These are phyloP conservation scores for Bettongia penicillata DNA, from an alignment of 2,113 vertebrate genomes.

Conservation along the genomic window DNA sequence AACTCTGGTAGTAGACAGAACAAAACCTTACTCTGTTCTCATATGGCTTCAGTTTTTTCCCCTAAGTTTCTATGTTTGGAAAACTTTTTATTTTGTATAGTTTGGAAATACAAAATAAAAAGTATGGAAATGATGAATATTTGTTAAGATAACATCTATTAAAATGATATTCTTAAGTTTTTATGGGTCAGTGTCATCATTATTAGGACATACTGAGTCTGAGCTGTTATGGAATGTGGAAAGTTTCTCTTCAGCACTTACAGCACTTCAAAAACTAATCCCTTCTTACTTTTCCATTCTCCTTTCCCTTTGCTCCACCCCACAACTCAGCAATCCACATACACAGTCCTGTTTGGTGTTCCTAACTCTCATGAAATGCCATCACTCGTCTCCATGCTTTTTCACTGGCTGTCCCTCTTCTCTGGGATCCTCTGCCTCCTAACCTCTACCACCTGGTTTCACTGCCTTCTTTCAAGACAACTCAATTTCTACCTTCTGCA, in stretches of 20 bases:
- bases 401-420: not conserved
- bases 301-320: not conserved
- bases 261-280: not conserved
- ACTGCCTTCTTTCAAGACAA: too few relatives aligned
- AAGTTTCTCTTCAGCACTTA: not conserved
- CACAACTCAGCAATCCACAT: not conserved
- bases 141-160: not conserved
- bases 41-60: not conserved
- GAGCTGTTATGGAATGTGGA: not conserved
- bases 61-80: not conserved
- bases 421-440: not conserved
- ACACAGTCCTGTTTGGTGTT: not conserved
- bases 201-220: not conserved
- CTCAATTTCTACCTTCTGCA: too few relatives aligned
- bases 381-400: not conserved
- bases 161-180: not conserved
- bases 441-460: not conserved
- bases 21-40: not conserved
- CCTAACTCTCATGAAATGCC: not conserved
- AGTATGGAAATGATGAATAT: not conserved
- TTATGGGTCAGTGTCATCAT: not conserved
- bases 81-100: not conserved
- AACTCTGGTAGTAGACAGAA: not conserved
- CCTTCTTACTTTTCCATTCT: not conserved
- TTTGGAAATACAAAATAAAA: too few relatives aligned